Evolutionary conservation across 2,888 invertebrate genomes (phyloP), one percentile per base, ranked within the genome.

Genomic region (Melieria crassipennis): DNA sequence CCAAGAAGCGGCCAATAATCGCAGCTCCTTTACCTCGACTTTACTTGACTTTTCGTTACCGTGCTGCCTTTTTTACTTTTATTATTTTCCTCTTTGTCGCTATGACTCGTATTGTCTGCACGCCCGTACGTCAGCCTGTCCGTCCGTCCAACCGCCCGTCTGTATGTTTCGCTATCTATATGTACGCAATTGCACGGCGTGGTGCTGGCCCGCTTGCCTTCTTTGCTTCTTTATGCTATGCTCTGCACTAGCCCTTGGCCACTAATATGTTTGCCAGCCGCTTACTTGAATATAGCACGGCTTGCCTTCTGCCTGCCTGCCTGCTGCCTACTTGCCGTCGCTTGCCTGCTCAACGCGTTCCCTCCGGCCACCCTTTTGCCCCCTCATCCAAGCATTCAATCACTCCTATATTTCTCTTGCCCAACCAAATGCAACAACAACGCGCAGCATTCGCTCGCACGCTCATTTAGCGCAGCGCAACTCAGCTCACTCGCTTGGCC

Each of bases 231-330:
- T 57, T 66, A 57, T 66, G 47, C 47, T 57, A 66, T 46, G 72
- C 74, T 73, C 72, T 70, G 71, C 67, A 81, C 81, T 82, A 82
- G 83, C 83, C 82, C 83, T 83, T 83, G 82, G 81, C 78, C 81
- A 83, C 82, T 80, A 81, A 78, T 76, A 78, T 78, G 75, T 76
- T 77, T 77, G 76, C 76, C 78, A 47, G 57, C 61, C 57, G 65
- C 62, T 64, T 55, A 71, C 62, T 63, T 48, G 57, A 67, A 66
- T 69, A 61, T 58, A 65, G 58, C 64, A 57, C 46, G 58, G 50
- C 56, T 65, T 70, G 70, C 64, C 70, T 64, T 65, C 30, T 30
- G 30, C 30, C 30, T 30, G 30, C 30, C 65, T 69, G 61, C 62
- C 55, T 11, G 52, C 58, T 64, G 68, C 65, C 48, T 70, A 69